Evolutionary conservation across 2,888 invertebrate species (phyloP), one percentile per base, ranked within the genome.

Genomic region (Toxonevra muliebris): DNA sequence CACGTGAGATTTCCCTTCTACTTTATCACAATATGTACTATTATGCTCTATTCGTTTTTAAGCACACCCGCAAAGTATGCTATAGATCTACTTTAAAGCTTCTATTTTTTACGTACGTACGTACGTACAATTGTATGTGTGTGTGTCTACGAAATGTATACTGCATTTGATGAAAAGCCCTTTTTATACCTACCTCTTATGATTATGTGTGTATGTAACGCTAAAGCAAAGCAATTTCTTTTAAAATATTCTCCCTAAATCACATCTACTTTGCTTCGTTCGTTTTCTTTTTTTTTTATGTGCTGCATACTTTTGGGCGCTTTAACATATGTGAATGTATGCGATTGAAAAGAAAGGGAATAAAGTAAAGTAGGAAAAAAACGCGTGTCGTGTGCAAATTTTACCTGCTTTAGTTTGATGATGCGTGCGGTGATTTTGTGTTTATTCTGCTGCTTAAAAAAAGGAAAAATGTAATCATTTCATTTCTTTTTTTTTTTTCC

Each of bases 241-340:
- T 53, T 53, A 1, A 50, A 45, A 61, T 61, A 61, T 52, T 19
- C 19, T n/a, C 45, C 42, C 13, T 11, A 61, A 45, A 61, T 45
- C 50, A 61, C 61, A 41, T 61, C 40, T 52, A 42, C 17, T 52
- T 50, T 41, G 5, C 11, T 48, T 50, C 41, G 12, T 52, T 30
- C 30, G 30, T 30, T 30, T 2, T 30, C 7, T 2, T 30, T 30
- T 30, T 30, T 30, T 30, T 30, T 61, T 61, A 52, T 61, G 61
- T 52, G 61, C 52, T 12, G 60, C 60, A 60, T 48, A 60, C 60
- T 45, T 60, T 60, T 48, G 19, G 60, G 61, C 52, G 61, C 53
- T 52, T 40, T 10, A 48, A 19, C 60, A 30, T 30, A 30, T 30
- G 30, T 30, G 30, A 30, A 30, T 30, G 30, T 30, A 30, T 30